Conservation (phyloP, 2,888 invertebrate genomes). For the Mycalesis mineus region DNA sequence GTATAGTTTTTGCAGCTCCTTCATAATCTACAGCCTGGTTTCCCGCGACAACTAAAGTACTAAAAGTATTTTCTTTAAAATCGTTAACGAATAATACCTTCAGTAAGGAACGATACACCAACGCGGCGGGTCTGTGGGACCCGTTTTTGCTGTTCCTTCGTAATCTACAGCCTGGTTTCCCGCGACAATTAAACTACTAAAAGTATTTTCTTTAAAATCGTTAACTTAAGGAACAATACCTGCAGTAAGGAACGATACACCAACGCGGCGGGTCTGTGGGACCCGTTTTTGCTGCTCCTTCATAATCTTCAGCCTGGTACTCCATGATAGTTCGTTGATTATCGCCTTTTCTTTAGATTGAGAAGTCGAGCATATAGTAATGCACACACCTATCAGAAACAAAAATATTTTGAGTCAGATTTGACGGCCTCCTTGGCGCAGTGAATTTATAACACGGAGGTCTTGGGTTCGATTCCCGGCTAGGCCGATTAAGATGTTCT, state of each 20-base stretch:
- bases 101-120: constrained; percentile 24
- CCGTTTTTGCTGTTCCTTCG: constrained; percentile 19
- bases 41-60: too few relatives aligned
- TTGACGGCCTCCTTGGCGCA: too few relatives aligned
- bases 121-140: constrained; percentile 21
- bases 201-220: too few relatives aligned
- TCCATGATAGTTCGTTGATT: constrained; percentile 35
- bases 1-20: constrained; percentile 14
- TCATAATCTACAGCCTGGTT: constrained; percentile 28
- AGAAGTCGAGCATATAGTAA: not conserved
- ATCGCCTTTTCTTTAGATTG: constrained; percentile 24
- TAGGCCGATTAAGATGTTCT: too few relatives aligned
- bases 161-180: constrained; percentile 26
- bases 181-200: constrained; percentile 29
- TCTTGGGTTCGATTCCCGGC: too few relatives aligned
- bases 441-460: too few relatives aligned
- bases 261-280: constrained; percentile 25
- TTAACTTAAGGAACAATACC: not conserved
- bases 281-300: constrained; percentile 15
- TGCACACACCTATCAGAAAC: not conserved
- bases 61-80: too few relatives aligned
- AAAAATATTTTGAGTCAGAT: not conserved
- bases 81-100: not conserved
- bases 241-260: constrained; percentile 22
- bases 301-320: constrained; percentile 28